phyloP scores from a whole-genome alignment of 2,888 invertebrate species.

The Drosophila acutilabella region DNA sequence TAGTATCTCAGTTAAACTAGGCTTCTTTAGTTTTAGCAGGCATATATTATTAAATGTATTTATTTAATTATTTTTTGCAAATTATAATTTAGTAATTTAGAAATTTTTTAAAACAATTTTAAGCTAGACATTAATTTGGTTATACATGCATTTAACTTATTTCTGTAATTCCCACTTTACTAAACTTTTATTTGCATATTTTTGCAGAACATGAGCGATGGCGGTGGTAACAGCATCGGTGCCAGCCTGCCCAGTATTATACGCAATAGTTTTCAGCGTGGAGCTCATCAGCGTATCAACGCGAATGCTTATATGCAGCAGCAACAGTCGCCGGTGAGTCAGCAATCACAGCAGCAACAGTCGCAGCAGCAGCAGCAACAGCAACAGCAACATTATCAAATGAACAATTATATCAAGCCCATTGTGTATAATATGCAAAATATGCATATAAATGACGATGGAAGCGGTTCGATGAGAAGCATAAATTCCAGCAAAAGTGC shows the following conservation, averaged over 20 bases:
- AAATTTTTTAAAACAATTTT: too few species aligned
- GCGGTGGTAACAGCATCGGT: conserved; percentile 77
- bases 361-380: conserved; percentile 65
- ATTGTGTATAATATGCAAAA: conserved; percentile 79
- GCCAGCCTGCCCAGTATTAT: conserved; percentile 82
- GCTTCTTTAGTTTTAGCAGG: too few species aligned
- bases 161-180: not conserved
- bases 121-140: too few species aligned
- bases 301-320: conserved; percentile 78
- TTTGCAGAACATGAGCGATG: conserved; percentile 81
- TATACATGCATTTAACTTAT: too few species aligned
- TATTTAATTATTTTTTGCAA: too few species aligned
- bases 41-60: too few species aligned
- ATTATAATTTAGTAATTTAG: too few species aligned
- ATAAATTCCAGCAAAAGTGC: conserved; percentile 82
- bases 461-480: conserved; percentile 59
- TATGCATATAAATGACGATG: conserved; percentile 73
- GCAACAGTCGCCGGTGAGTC: conserved; percentile 43
- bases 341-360: conserved; percentile 66
- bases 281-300: conserved; percentile 82
- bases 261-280: conserved; percentile 84
- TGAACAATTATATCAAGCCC: conserved; percentile 75
- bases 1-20: too few species aligned
- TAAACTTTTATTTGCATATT: not conserved
- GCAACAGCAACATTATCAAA: conserved; percentile 79